These are phyloP conservation scores for Pao palembangensis DNA, from an alignment of 2,113 vertebrate species.

Conservation along the genomic window DNA sequence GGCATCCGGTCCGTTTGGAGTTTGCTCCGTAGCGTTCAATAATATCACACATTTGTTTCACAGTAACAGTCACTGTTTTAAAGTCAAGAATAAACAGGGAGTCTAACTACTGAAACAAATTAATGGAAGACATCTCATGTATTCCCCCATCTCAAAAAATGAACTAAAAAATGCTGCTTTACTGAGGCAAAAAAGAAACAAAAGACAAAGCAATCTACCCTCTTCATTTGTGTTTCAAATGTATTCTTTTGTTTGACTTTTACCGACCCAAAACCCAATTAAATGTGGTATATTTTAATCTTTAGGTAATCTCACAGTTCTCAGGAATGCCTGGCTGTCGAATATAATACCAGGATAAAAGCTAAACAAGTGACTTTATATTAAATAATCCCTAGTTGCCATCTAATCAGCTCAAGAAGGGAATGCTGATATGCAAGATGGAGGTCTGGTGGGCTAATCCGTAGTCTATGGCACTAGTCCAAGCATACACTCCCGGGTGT, in stretches of 20 bases:
- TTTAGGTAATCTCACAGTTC: constrained; percentile 31
- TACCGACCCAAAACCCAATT: constrained; percentile 52
- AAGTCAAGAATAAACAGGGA: too few species aligned
- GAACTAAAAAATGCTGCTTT: too few species aligned
- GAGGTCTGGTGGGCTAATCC: constrained; percentile 54
- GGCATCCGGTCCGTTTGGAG: background rate
- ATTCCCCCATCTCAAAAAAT: too few species aligned
- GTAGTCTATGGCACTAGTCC: constrained; percentile 48
- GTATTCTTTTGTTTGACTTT: constrained; percentile 7
- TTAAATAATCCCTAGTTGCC: constrained; percentile 45
- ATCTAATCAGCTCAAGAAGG: constrained; percentile 59
- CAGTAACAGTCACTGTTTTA: background rate
- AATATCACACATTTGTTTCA: background rate
- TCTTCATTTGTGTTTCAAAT: background rate
- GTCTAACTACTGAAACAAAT: too few species aligned
- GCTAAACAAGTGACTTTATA: constrained; percentile 56
- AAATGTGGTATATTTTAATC: constrained; percentile 40
- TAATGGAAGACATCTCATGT: too few species aligned
- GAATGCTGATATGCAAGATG: constrained; percentile 50
- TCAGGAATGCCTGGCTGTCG: constrained; percentile 27
- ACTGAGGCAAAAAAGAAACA: background rate
- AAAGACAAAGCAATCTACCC: too few species aligned
- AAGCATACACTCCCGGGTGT: constrained; percentile 54
- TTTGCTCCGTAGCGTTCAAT: background rate
- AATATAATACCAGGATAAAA: constrained; percentile 47